These are phyloP conservation scores for Carposina sasakii DNA, from an alignment of 1,140 invertebrate genomes.

Conservation along the genomic window DNA sequence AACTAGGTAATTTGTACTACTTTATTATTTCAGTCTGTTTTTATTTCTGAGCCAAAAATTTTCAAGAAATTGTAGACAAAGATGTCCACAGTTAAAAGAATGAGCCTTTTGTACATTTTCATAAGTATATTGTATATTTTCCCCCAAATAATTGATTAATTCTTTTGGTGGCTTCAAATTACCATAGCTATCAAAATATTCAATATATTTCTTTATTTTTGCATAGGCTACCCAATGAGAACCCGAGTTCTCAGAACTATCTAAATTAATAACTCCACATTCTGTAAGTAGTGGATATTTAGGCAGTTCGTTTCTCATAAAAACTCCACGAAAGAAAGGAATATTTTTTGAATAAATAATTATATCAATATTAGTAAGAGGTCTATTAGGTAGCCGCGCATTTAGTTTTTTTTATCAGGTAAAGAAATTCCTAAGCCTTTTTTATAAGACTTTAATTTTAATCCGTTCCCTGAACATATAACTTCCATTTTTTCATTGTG, in stretches of 20 bases:
- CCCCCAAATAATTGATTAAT: constrained; percentile 4
- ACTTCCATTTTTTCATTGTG: constrained; percentile 44
- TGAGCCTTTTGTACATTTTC: background rate
- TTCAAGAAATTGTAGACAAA: constrained; percentile 7
- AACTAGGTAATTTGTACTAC: no score
- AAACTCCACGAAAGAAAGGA: constrained; percentile 33
- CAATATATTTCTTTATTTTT: constrained; percentile 26
- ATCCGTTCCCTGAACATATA: constrained; percentile 35
- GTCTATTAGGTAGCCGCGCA: constrained; percentile 20
- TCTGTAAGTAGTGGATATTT: constrained; percentile 22
- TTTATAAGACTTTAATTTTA: constrained; percentile 36
- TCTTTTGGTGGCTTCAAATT: constrained; percentile 31
- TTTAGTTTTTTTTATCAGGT: constrained; percentile 24
- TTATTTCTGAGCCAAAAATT: constrained; percentile 2
- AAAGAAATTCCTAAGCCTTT: constrained; percentile 29
- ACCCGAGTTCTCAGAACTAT: constrained; percentile 24
- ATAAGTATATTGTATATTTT: constrained; percentile 7
- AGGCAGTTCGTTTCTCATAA: constrained; percentile 35
- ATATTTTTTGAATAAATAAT: constrained; percentile 22
- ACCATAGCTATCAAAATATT: constrained; percentile 34
- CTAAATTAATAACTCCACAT: constrained; percentile 39
- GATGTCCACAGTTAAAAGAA: constrained; percentile 12
- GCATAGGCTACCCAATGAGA: constrained; percentile 45
- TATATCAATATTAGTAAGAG: constrained; percentile 28
- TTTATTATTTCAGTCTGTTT: no score